Conservation (phyloP, 2,113 vertebrate species). For the Neotragus pygmaeus region DNA sequence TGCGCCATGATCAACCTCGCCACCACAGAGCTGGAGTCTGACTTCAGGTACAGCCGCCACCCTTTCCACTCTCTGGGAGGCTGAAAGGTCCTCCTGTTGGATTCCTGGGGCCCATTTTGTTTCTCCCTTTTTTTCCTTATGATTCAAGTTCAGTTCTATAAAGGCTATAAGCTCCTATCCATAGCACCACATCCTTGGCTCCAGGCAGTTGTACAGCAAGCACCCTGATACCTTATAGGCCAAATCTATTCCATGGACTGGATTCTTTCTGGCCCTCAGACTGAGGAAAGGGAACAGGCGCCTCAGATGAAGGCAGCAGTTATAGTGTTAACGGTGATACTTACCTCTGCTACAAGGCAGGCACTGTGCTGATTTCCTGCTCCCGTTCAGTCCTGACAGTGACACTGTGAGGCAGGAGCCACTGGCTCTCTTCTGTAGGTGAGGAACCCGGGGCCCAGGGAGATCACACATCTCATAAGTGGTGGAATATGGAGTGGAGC, state of each 20-base stretch:
- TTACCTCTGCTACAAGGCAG: not conserved
- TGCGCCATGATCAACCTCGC: conserved; percentile 99
- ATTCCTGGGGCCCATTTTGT: not conserved
- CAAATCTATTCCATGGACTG: not conserved
- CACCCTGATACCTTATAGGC: not conserved
- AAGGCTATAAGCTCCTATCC: not conserved
- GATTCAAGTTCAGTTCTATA: not conserved
- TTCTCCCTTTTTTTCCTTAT: not conserved
- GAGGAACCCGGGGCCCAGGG: not conserved
- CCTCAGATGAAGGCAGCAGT: not conserved
- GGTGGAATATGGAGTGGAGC: not conserved
- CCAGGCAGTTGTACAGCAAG: not conserved
- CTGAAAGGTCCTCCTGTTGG: not conserved
- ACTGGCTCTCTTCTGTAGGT: not conserved
- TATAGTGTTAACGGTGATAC: not conserved
- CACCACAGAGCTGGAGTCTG: conserved; percentile 92
- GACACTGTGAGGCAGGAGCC: not conserved
- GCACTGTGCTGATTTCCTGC: not conserved
- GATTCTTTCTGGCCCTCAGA: not conserved
- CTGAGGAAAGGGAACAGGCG: not conserved
- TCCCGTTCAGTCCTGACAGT: not conserved
- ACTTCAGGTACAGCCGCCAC: conserved; percentile 89
- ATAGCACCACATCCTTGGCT: not conserved
- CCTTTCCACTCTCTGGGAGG: not conserved
- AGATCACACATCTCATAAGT: not conserved